Evolutionary conservation across 2,797 vertebrate genomes (phyloP).

Genomic region (Leuciscus waleckii): DNA sequence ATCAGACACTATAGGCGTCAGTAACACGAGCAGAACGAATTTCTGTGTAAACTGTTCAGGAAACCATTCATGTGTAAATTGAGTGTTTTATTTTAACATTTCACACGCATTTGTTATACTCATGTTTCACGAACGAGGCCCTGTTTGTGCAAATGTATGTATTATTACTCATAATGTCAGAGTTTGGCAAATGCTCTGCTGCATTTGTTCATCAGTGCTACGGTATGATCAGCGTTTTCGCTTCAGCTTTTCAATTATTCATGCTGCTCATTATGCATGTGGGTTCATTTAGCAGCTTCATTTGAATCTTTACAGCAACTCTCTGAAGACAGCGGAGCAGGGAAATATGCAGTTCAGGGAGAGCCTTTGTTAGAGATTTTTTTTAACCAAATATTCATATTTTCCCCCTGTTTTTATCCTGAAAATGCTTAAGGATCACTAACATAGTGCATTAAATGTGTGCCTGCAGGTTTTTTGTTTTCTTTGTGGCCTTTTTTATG

Average conservation of each 20-base stretch:
- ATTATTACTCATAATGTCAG: slow-evolving; percentile 13
- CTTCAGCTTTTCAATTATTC: slow-evolving; percentile 63
- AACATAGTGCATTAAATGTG: neutral
- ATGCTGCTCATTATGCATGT: slow-evolving; percentile 64
- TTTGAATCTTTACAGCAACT: slow-evolving; percentile 58
- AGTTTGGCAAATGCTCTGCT: slow-evolving; percentile 39
- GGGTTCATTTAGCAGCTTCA: slow-evolving; percentile 61
- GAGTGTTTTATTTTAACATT: neutral
- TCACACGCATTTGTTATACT: neutral
- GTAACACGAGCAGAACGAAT: neutral
- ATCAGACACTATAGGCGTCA: neutral
- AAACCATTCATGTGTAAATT: neutral
- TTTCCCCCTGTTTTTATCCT: neutral
- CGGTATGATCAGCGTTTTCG: slow-evolving; percentile 38
- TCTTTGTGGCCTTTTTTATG: neutral
- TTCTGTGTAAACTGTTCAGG: neutral
- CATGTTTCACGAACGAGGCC: neutral
- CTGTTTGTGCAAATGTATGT: slow-evolving; percentile 3
- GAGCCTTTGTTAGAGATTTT: slow-evolving; percentile 2
- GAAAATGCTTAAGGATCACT: neutral
- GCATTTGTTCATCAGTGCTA: slow-evolving; percentile 38
- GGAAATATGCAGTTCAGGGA: slow-evolving; percentile 1
- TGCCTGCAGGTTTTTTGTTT: neutral
- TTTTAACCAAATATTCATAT: neutral
- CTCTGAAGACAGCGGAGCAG: slow-evolving; percentile 6